Conservation (phyloP, 1,140 invertebrate genomes). For the Aphis craccivora region DNA sequence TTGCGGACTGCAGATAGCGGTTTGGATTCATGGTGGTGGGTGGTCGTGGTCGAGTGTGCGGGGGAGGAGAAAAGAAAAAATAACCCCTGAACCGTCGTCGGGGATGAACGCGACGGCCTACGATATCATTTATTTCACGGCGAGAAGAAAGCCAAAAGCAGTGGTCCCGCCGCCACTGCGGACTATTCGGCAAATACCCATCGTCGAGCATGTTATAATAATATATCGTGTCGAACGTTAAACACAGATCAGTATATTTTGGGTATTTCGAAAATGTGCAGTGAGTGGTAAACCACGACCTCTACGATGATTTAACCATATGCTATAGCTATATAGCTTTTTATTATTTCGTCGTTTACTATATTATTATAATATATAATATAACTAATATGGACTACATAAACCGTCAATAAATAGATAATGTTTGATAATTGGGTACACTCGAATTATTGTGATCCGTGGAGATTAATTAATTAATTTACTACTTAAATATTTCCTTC, state of each 20-base stretch:
- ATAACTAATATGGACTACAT: too few relatives aligned
- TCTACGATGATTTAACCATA: neutral
- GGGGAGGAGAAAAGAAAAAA: neutral
- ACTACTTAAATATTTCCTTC: too few relatives aligned
- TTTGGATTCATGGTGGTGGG: neutral
- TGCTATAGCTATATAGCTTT: neutral
- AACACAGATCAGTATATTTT: conserved; percentile 22
- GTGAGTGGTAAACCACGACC: too few relatives aligned
- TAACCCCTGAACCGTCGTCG: neutral
- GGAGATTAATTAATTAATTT: too few relatives aligned
- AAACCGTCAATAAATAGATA: too few relatives aligned
- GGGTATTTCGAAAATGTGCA: neutral
- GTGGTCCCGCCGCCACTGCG: neutral
- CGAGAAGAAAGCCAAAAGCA: neutral
- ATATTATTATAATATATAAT: neutral
- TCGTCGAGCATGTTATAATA: neutral
- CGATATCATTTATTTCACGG: conserved; percentile 25
- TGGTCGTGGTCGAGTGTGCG: neutral
- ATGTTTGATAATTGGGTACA: too few relatives aligned
- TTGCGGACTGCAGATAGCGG: neutral
- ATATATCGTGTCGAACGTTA: neutral
- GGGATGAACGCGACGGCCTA: neutral
- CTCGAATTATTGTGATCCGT: too few relatives aligned
- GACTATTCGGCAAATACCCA: neutral
- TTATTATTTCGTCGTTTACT: neutral